Conservation (phyloP, 1,140 invertebrate genomes). For the Lordiphosa clarofinis region DNA sequence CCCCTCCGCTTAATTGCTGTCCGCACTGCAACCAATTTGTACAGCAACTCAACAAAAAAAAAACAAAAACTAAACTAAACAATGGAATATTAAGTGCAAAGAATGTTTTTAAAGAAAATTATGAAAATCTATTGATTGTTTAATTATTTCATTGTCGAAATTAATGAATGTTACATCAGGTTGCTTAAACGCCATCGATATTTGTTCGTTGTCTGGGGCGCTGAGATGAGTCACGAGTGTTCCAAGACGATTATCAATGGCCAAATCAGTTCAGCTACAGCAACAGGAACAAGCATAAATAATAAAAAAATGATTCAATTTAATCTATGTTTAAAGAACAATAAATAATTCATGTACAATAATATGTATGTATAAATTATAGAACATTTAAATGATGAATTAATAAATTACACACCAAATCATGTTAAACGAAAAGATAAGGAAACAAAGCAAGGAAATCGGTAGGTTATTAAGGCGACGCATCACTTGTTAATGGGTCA, state of each 20-base stretch:
- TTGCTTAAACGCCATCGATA: constrained; percentile 52
- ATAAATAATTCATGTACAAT: constrained; percentile 34
- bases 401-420: constrained; percentile 52
- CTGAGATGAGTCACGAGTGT: constrained; percentile 17
- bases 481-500: too few species aligned
- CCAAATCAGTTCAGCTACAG: constrained; percentile 49
- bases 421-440: constrained; percentile 44
- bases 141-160: constrained; percentile 67
- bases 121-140: constrained; percentile 50
- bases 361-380: constrained; percentile 56
- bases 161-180: constrained; percentile 69
- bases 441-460: too few species aligned
- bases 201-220: constrained; percentile 45
- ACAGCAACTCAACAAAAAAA: constrained; percentile 62
- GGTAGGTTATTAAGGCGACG: too few species aligned
- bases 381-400: constrained; percentile 55
- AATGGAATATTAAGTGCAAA: constrained; percentile 72
- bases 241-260: constrained; percentile 20
- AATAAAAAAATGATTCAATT: constrained; percentile 49
- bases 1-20: constrained; percentile 17
- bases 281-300: constrained; percentile 13
- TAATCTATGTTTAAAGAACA: constrained; percentile 54
- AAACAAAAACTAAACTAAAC: constrained; percentile 37
- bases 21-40: constrained; percentile 65
- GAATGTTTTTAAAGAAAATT: constrained; percentile 27